A percentile compares a stretch with the other conserved stretches of the same genome.
phyloP scores from a whole-genome alignment of 2,888 invertebrate genomes.

The Spisula solida region DNA sequence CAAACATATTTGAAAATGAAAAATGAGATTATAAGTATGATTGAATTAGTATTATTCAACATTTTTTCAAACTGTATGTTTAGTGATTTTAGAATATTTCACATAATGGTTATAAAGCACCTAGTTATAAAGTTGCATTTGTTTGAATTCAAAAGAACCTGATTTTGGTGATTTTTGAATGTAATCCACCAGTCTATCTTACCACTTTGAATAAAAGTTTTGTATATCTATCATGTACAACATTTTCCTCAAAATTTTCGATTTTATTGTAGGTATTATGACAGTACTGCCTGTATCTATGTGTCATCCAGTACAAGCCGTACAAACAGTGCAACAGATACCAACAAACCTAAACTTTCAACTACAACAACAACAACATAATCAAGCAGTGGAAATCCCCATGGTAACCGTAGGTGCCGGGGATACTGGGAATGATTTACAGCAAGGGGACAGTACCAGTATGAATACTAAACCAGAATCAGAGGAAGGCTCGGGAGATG shows the following conservation, averaged over 20 bases:
- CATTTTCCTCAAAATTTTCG: not conserved
- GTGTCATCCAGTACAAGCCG: slow-evolving; percentile 95
- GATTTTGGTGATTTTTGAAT: too few species aligned
- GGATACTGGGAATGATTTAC: slow-evolving; percentile 22
- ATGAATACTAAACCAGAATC: slow-evolving; percentile 34
- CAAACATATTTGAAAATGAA: too few species aligned
- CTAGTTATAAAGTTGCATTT: too few species aligned
- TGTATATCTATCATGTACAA: not conserved
- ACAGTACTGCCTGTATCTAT: slow-evolving; percentile 96
- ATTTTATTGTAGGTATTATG: slow-evolving; percentile 92
- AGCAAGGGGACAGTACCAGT: slow-evolving; percentile 22
- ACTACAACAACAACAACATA: slow-evolving; percentile 49
- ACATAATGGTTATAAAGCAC: too few species aligned
- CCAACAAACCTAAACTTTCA: slow-evolving; percentile 54
- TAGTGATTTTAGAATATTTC: too few species aligned
- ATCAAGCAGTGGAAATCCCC: slow-evolving; percentile 80
- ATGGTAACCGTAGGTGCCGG: slow-evolving; percentile 80
- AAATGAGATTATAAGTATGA: too few species aligned
- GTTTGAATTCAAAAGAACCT: too few species aligned
- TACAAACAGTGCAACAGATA: slow-evolving; percentile 86
- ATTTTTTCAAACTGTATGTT: too few species aligned
- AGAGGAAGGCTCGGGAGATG: slow-evolving; percentile 24
- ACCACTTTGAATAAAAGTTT: not conserved
- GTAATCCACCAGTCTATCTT: too few species aligned
- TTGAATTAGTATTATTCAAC: too few species aligned